These are phyloP conservation scores for Henricia sp. DNA, from an alignment of 53 echinoderm and acorn worm genomes.

Conservation along the genomic window DNA sequence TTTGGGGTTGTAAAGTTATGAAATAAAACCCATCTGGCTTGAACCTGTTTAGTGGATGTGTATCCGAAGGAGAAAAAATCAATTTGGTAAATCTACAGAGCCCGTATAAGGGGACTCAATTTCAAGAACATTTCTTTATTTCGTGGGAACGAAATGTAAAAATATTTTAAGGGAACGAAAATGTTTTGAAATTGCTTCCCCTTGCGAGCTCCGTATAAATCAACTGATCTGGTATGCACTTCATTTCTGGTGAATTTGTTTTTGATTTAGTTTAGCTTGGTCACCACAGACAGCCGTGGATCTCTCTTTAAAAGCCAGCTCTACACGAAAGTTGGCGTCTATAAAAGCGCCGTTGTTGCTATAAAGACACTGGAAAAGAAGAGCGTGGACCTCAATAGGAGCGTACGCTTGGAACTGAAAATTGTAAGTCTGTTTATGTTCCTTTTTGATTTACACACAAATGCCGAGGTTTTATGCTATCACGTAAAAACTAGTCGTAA, in stretches of 20 bases:
- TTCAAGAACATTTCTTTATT: background rate
- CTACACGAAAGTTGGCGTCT: constrained; percentile 79
- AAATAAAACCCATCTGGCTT: too few relatives aligned
- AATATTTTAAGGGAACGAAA: too few relatives aligned
- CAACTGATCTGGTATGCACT: background rate
- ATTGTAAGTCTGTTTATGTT: constrained; percentile 80
- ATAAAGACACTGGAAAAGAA: constrained; percentile 84
- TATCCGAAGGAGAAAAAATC: too few relatives aligned
- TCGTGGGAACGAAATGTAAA: background rate
- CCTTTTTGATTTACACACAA: too few relatives aligned
- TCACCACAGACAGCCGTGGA: constrained; percentile 69
- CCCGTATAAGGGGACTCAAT: too few relatives aligned
- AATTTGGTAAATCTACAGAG: too few relatives aligned
- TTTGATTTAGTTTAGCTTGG: constrained; percentile 76
- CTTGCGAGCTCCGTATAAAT: background rate
- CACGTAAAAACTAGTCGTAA: too few relatives aligned
- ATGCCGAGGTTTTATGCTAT: too few relatives aligned
- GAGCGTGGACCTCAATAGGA: constrained; percentile 82
- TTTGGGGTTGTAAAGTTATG: too few relatives aligned
- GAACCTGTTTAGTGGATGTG: too few relatives aligned
- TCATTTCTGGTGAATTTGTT: constrained; percentile 14
- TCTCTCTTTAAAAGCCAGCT: constrained; percentile 75
- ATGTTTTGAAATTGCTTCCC: too few relatives aligned
- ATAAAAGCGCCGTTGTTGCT: constrained; percentile 78
- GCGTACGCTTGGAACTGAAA: constrained; percentile 89